Base-by-base conservation (phyloP, 2,888 invertebrate species). In the Apoderus coryli region DNA sequence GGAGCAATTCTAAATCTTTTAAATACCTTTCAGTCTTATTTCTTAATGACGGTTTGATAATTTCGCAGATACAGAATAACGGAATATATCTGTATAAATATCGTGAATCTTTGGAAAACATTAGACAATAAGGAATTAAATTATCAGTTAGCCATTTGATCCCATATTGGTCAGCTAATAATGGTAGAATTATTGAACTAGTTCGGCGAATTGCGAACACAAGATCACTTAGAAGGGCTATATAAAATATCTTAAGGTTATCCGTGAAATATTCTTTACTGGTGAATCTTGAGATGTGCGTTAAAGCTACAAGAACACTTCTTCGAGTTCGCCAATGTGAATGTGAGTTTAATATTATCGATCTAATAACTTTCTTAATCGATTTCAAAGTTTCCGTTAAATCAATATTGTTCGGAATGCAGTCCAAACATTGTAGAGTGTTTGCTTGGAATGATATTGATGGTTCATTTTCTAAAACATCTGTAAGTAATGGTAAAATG, bases 311-410 rank as follows among this genome's bases (percentile, higher is more conserved):
- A 2, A 57, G 39, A 6, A 57, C 36, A 28, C 50, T 50, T 31
- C 56, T 44, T 14, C 56, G 42, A 3, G 51, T 52, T 24, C 58
- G 41, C 58, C 58, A 58, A 16, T 52, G 48, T 1, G 49, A 44
- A 13, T 46, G 43, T 0, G 54, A 50, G 12, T 47, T 45, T 2
- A 44, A 41, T 15, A 57, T 40, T 3, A 58, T 36, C 22, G 51
- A 46, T 14, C 46, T 39, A 28, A 57, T 40, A 10, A 53, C 48
- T 16, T 45, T 47, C 22, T 46, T 44, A 9, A 57, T 46, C 0
- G 46, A 46, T 12, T 38, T 38, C 4, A 50, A 32, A 3, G 43
- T 44, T 25, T 43, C 32, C 2, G 45, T 46, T 1, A 52, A 42
- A 27, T 50, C 51, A 11, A 56, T 41, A 16, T 49, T 46, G 2